These are phyloP conservation scores for Acrobasis suavella DNA, from an alignment of 2,888 invertebrate genomes.

Conservation along the genomic window DNA sequence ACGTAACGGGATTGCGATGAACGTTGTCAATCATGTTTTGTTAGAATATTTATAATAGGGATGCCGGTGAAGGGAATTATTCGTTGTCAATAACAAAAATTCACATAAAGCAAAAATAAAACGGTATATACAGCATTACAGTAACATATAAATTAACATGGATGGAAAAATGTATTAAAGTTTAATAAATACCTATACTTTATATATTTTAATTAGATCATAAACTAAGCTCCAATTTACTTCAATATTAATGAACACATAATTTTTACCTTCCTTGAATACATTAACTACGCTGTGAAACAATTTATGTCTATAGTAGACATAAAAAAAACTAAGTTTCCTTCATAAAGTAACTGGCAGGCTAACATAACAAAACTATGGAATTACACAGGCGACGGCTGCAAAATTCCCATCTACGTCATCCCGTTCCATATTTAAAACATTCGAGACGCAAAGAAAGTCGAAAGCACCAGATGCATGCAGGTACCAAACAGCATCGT, in stretches of 20 bases:
- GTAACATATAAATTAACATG: neutral
- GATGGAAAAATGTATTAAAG: neutral
- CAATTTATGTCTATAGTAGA: too few relatives aligned
- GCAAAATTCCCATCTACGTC: conserved; percentile 28
- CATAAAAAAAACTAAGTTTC: too few relatives aligned
- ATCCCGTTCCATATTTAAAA: conserved; percentile 64
- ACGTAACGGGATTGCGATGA: conserved; percentile 47
- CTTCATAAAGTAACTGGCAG: too few relatives aligned
- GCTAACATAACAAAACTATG: too few relatives aligned
- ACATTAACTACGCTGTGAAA: neutral
- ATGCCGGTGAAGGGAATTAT: neutral
- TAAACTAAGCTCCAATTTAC: neutral
- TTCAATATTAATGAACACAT: neutral
- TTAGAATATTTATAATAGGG: conserved; percentile 26
- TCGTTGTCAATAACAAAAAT: conserved; percentile 4
- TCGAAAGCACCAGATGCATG: conserved; percentile 70
- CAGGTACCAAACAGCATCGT: conserved; percentile 78
- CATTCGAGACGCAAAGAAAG: conserved; percentile 17
- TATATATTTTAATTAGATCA: neutral
- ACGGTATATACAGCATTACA: too few relatives aligned
- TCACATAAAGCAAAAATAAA: neutral
- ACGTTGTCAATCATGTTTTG: conserved; percentile 35
- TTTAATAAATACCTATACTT: neutral
- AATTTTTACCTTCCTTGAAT: neutral
- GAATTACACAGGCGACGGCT: conserved; percentile 14